Base-by-base conservation (phyloP, 2,797 vertebrate species). In the Artibeus jamaicensis region DNA sequence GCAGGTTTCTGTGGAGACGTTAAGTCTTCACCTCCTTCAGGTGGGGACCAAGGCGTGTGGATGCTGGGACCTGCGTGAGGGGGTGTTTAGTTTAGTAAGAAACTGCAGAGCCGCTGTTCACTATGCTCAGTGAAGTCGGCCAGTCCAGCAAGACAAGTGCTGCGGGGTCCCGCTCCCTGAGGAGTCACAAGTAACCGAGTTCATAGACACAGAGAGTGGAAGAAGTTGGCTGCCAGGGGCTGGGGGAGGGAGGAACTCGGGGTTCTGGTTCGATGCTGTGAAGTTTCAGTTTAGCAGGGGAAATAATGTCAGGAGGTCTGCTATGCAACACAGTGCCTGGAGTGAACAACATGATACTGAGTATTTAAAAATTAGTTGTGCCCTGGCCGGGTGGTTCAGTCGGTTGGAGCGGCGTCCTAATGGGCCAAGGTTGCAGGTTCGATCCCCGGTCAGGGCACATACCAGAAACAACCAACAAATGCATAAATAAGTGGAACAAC, bases 241-340 rank as follows among this genome's bases (percentile, higher is more conserved):
- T 1, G 9, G 42, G 79, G n/a, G 9, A 18, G 34, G 70, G 57
- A 65, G 44, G 48, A 73, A 55, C 1, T 11, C 9, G n/a, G n/a
- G 1, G 3, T 19, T 29, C 19, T 19, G 29, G 50, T 29, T 21
- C 29, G 42, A 7, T 6, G 0, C 14, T 7, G 39, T 42, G 39
- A 42, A 44, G 46, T 21, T 5, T 29, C 57, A n/a, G 34, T 76
- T 22, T 42, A 1, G 11, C 44, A 5, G 18, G 70, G n/a, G 26
- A 14, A 42, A 18, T 3, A 2, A 19, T 11, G 19, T 67, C 46
- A 8, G 11, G 29, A 55, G n/a, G 11, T 19, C 55, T 2, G 21
- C 11, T 1, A 4, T 19, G 4, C 24, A 26, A 14, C 18, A 0
- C 0, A 37, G 53, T 0, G 9, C 34, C 44, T 19, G 34, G 0